Evolutionary conservation across 92 coral and sea anemone genomes (phyloP).

Genomic region (Chrysogorgia sp.): DNA sequence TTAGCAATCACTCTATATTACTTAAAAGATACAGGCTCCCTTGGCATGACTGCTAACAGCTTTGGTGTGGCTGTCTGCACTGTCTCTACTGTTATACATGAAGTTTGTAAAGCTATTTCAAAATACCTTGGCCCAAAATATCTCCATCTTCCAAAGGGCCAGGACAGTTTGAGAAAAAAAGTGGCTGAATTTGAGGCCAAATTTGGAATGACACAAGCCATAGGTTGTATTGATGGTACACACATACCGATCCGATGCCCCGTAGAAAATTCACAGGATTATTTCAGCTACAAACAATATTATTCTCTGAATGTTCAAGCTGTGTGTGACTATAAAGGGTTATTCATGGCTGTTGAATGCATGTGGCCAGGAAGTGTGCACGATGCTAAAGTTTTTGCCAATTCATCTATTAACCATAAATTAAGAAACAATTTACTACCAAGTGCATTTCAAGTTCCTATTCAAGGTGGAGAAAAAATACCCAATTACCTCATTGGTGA

Average conservation of each 20-base stretch:
- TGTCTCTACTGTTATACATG: neutral
- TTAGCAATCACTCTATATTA: neutral
- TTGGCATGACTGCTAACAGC: constrained; percentile 2
- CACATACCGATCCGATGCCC: constrained; percentile 56
- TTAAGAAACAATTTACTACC: constrained; percentile 23
- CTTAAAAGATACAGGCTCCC: no score
- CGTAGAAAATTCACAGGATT: constrained; percentile 59
- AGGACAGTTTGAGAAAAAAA: no score
- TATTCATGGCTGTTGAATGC: no score
- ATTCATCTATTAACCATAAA: constrained; percentile 36
- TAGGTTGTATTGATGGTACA: constrained; percentile 64
- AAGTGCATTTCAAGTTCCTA: constrained; percentile 18
- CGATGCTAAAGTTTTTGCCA: no score
- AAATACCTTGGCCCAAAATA: no score
- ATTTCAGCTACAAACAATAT: constrained; percentile 50
- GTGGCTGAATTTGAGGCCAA: no score
- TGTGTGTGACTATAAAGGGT: constrained; percentile 42
- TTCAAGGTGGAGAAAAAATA: neutral
- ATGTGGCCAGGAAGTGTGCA: constrained; percentile 43
- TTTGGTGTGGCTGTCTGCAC: constrained; percentile 11
- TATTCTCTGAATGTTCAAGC: constrained; percentile 21
- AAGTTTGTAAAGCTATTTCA: no score
- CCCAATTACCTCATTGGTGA: no score
- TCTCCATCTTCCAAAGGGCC: no score
- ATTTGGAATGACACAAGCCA: constrained; percentile 61